Base-by-base conservation (phyloP, 2,888 invertebrate species). In the Tetropium fuscum region DNA sequence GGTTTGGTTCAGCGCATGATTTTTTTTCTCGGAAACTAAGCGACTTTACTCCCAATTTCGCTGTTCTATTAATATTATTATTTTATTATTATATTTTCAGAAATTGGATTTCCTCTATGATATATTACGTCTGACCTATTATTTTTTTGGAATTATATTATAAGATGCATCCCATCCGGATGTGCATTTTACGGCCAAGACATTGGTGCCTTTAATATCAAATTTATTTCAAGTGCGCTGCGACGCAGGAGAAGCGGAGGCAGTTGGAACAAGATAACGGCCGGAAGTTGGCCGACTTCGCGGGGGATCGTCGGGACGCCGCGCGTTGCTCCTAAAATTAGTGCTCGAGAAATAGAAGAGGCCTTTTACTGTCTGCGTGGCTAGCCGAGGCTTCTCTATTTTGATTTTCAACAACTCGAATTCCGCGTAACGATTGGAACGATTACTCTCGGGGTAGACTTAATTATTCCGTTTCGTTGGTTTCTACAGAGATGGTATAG, bases 281-380 rank as follows among this genome's bases (percentile, higher is more conserved):
- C 68, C 75, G 75, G 78, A 81, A 77, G 77, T 79, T 76, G 78
- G 78, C 77, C 74, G 76, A 77, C 76, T 80, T 78, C 79, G 75
- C 78, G 71, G 72, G 74, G 75, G 69, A 72, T 72, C 76, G 74
- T 71, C 74, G 71, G 73, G 77, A 74, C 76, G 74, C 76, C 74
- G 71, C 69, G 58, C 63, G 51, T 51, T 53, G 43, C 41, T 56
- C 57, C 69, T 70, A 72, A 70, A 72, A 69, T 72, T 78, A 75
- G 75, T 73, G 63, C 66, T 74, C 73, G 71, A 75, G 72, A 75
- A 77, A 75, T 75, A 75, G 73, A 73, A 63, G 73, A 72, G 74
- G 74, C 76, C 74, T 76, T 75, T 76, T 75, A 70, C 60, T 63
- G 74, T 74, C 74, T 73, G 70, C 75, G 71, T 73, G 63, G 54